Conservation (phyloP, 2,113 vertebrate species). For the Genyomyrus donnyi region DNA sequence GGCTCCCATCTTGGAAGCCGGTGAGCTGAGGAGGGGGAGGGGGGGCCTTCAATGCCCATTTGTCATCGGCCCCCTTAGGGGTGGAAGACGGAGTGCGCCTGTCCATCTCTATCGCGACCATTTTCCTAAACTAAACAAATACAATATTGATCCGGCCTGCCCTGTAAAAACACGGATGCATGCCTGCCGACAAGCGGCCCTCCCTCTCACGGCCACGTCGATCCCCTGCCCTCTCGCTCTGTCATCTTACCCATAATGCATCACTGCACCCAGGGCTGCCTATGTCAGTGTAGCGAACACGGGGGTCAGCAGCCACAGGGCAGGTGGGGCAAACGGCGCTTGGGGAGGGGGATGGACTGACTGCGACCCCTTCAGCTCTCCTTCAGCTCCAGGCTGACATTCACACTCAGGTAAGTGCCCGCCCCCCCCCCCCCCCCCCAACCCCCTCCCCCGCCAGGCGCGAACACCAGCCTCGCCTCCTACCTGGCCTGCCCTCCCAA, state of each 20-base stretch:
- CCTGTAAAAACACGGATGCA: constrained; percentile 33
- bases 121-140: constrained; percentile 61
- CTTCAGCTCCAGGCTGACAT: not conserved
- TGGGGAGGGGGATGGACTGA: not conserved
- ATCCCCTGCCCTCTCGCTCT: constrained; percentile 45
- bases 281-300: not conserved
- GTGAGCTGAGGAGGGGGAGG: constrained; percentile 29
- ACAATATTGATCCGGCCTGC: constrained; percentile 42
- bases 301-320: not conserved
- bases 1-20: constrained; percentile 16
- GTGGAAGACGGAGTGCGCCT: constrained; percentile 50
- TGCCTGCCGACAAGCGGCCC: constrained; percentile 29
- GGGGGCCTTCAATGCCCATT: constrained; percentile 45
- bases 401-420: not conserved
- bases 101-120: constrained; percentile 47
- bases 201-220: constrained; percentile 37
- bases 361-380: not conserved
- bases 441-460: too few relatives aligned
- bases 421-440: too few relatives aligned
- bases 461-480: too few relatives aligned
- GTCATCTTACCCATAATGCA: constrained; percentile 41
- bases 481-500: too few relatives aligned
- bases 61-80: constrained; percentile 46
- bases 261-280: constrained; percentile 30
- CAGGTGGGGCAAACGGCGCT: not conserved